These are phyloP conservation scores for Onychomys torridus DNA, from an alignment of 2,797 vertebrate genomes.

Conservation along the genomic window DNA sequence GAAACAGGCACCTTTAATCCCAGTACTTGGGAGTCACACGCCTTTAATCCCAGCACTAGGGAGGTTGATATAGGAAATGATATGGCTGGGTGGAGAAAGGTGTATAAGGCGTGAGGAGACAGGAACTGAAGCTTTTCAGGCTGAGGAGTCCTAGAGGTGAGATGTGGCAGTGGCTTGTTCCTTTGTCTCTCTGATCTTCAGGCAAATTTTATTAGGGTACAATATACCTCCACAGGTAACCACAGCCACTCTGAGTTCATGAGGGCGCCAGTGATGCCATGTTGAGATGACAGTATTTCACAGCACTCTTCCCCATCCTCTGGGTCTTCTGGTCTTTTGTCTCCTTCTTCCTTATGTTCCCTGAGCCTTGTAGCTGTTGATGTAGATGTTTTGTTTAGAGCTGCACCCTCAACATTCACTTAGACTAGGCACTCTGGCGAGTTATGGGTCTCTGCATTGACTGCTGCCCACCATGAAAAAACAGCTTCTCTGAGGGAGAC, in stretches of 20 bases:
- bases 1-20: no score
- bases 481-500: not conserved
- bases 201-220: no score
- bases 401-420: not conserved
- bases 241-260: not conserved
- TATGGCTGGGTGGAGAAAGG: no score
- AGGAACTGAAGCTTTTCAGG: no score
- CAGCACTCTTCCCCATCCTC: not conserved
- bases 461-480: not conserved
- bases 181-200: no score
- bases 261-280: no score
- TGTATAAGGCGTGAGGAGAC: no score
- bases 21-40: no score
- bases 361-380: not conserved
- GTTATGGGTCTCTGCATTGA: not conserved
- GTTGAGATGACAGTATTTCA: not conserved
- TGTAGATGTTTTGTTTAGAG: not conserved
- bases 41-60: no score
- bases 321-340: not conserved
- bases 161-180: no score
- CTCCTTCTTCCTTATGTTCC: not conserved
- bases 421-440: not conserved
- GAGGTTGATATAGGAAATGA: no score
- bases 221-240: not conserved
- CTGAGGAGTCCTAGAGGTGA: no score